These are phyloP conservation scores for Varroa destructor DNA, from an alignment of 1,140 invertebrate species.

Conservation along the genomic window DNA sequence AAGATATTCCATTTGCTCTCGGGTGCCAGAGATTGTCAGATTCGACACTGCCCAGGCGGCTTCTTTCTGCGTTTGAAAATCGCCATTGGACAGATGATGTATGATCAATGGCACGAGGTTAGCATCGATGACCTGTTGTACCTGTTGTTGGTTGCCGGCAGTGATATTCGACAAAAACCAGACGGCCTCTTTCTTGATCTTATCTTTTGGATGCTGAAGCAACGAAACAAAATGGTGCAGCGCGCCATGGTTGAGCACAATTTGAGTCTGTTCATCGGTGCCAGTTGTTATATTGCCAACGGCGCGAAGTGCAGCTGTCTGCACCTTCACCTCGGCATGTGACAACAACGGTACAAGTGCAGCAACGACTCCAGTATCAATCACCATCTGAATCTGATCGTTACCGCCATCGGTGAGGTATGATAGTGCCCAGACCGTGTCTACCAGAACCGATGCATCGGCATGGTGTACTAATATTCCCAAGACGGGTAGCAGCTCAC, in stretches of 20 bases:
- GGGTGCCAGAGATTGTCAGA: constrained; percentile 87
- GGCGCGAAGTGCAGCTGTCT: constrained; percentile 88
- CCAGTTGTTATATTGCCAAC: constrained; percentile 99
- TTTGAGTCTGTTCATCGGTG: constrained; percentile 94
- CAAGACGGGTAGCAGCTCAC: constrained; percentile 64
- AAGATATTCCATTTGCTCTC: constrained; percentile 67
- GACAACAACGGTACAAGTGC: constrained; percentile 84
- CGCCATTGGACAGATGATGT: constrained; percentile 72
- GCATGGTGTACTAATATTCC: constrained; percentile 72
- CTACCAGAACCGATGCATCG: constrained; percentile 89
- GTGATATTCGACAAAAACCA: constrained; percentile 99
- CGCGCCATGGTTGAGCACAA: constrained; percentile 80
- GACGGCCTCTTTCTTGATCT: constrained; percentile 76
- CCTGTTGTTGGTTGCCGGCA: constrained; percentile 90
- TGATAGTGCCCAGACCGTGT: constrained; percentile 97
- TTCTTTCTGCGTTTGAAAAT: constrained; percentile 98
- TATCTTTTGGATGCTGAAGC: constrained; percentile 72
- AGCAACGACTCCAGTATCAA: constrained; percentile 86
- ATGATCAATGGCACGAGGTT: constrained; percentile 86
- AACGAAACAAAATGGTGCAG: constrained; percentile 78
- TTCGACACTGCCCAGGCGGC: constrained; percentile 98
- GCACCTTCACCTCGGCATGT: constrained; percentile 85
- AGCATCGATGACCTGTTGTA: constrained; percentile 91
- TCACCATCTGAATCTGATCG: constrained; percentile 93
- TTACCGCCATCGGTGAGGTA: constrained; percentile 97